Base-by-base conservation (phyloP, 2,888 invertebrate genomes). In the Leucophora obtusa region DNA sequence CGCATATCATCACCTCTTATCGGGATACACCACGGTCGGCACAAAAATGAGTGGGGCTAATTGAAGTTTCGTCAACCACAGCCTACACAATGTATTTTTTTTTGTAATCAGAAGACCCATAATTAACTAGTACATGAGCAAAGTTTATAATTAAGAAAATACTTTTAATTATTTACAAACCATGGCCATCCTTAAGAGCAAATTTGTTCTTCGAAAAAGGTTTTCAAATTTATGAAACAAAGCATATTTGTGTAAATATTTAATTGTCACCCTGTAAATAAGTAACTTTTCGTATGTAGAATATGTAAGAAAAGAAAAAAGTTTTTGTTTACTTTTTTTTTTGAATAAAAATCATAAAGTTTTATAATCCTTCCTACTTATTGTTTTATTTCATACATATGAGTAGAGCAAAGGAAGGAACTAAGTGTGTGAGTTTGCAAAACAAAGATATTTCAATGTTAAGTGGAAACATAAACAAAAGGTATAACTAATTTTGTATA, bases 281-380 rank as follows among this genome's bases (percentile, higher is more conserved):
- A 38, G 11, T 14, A 51, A 50, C 53, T 66, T 74, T 74, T 60
- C 62, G 35, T 56, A 69, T 69, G 50, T 69, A 51, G 56, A 65
- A 75, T 58, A 43, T 51, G 7, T 60, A 68, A 17, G 47, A 70
- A 54, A 69, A 65, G 35, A 65, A 3, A 71, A 71, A 69, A 70
- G 53, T 69, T 65, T 65, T 51, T 28, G 58, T 33, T 15, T 8
- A 9, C 53, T 38, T 21, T 65, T 35, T 69, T 60, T 60, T 10
- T 15, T 69, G 47, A 59, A 72, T 59, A 70, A 51, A 66, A 76
- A 60, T 81, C 73, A 81, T 81, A 73, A 73, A 81, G 76, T 81
- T 81, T 73, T 70, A 60, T 81, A 81, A 81, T 81, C 73, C 73
- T 77, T 81, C 70, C 73, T 73, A 54, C 63, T 73, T 70, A 76